phyloP scores from a whole-genome alignment of 1,140 invertebrate species.

The Matsumurasca onukii region DNA sequence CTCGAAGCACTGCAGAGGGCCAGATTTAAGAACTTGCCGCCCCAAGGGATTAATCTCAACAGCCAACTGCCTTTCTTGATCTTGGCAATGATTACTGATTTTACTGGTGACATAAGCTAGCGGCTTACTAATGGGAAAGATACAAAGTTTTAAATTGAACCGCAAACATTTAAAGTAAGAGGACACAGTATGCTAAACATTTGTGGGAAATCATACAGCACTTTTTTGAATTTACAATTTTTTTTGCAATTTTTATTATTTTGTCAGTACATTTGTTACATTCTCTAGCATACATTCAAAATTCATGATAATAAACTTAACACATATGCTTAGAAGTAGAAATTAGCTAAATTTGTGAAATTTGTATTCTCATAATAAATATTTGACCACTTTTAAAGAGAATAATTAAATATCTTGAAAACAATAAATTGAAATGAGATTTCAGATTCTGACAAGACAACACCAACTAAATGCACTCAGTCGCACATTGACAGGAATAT shows the following conservation, averaged over 20 bases:
- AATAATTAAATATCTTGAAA: constrained; percentile 24
- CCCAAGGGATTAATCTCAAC: too few species aligned
- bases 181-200: too few species aligned
- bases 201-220: too few species aligned
- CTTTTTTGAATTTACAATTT: constrained; percentile 23
- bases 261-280: constrained; percentile 28
- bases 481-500: background rate
- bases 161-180: too few species aligned
- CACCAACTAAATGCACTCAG: constrained; percentile 28
- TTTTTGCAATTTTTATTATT: constrained; percentile 28
- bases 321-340: constrained; percentile 5
- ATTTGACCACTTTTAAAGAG: constrained; percentile 15
- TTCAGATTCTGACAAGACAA: constrained; percentile 21
- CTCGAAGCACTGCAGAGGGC: too few species aligned
- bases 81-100: too few species aligned
- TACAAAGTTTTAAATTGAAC: too few species aligned
- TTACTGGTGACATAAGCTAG: too few species aligned
- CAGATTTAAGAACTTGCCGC: too few species aligned
- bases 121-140: too few species aligned
- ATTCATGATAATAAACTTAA: constrained; percentile 21
- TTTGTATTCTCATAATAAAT: background rate
- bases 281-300: constrained; percentile 30
- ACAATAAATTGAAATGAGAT: background rate
- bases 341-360: constrained; percentile 11
- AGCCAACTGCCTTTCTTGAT: too few species aligned